Evolutionary conservation across 2,888 invertebrate genomes (phyloP), one percentile per base, ranked within the genome.

Genomic region (Harpalus rubripes): DNA sequence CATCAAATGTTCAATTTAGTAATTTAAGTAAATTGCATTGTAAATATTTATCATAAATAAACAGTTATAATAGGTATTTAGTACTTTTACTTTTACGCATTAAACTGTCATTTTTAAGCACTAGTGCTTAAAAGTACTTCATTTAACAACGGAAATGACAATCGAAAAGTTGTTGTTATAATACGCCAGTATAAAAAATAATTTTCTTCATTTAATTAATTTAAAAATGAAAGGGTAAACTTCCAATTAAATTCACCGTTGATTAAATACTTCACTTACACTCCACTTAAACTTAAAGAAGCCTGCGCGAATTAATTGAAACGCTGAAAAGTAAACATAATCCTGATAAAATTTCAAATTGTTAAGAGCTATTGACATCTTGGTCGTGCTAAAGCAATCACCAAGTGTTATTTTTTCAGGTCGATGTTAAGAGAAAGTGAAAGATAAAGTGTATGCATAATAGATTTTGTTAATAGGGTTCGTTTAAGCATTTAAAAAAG

Each of bases 381-480:
- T 52, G 44, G 44, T 10, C 44, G 44, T 52, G 44, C 44, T 52
- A 2, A 52, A 52, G 44, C 44, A 52, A 52, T 52, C 44, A 52
- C 10, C 44, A 52, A 7, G 26, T 22, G 26, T 12, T 63, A 63
- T 63, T 65, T 65, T 65, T 65, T 15, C 32, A 32, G 15, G 32
- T 0, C 12, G 39, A 68, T 68, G 39, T 32, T n/a, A 68, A 39
- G 32, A 39, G 39, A 39, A n/a, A 68, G 68, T 39, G 68, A 68
- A 68, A 39, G 68, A 6, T 68, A 68, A 32, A 32, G 68, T 15
- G 12, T 39, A 68, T 39, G 15, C 68, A n/a, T 68, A 68, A 39
- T 68, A 68, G 39, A 68, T 68, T 68, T 68, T n/a, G 68, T 39
- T 68, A 68, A 68, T 15, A 68, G 39, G 39, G 68, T 18, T 26